These are phyloP conservation scores for Beaufortia kweichowensis DNA, from an alignment of 2,113 vertebrate genomes.

Conservation along the genomic window DNA sequence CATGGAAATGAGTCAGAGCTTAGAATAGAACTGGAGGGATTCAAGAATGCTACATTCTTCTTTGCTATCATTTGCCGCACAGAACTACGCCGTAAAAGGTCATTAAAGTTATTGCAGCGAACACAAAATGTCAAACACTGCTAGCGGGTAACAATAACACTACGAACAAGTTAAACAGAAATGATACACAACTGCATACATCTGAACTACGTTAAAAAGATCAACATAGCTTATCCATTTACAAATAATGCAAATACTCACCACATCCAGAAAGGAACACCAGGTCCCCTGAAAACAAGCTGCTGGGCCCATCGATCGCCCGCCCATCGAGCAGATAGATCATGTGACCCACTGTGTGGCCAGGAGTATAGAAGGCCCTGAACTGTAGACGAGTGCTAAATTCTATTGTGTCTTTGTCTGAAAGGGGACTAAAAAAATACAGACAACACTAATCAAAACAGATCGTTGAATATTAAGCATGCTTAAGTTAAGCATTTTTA, in stretches of 20 bases:
- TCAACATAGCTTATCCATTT: neutral
- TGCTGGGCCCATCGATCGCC: constrained; percentile 76
- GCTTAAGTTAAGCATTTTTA: neutral
- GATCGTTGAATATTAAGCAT: neutral
- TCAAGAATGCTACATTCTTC: neutral
- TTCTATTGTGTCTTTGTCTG: constrained; percentile 81
- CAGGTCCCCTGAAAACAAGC: constrained; percentile 95
- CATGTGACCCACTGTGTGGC: constrained; percentile 95
- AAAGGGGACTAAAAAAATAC: constrained; percentile 77
- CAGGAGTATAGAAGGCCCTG: constrained; percentile 86
- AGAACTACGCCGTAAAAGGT: too few relatives aligned
- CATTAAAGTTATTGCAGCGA: too few relatives aligned
- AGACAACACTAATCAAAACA: neutral
- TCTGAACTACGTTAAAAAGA: neutral
- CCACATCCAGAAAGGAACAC: constrained; percentile 96
- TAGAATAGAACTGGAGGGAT: neutral
- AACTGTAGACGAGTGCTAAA: constrained; percentile 84
- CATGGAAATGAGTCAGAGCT: constrained; percentile 21
- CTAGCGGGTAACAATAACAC: constrained; percentile 6
- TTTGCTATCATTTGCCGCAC: neutral
- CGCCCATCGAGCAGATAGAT: constrained; percentile 88
- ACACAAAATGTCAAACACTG: neutral
- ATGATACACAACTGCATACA: neutral
- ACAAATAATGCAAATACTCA: constrained; percentile 62
- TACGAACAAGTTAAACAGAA: neutral